These are phyloP conservation scores for Psilopogon haemacephalus DNA, from an alignment of 2,113 vertebrate genomes.

Conservation along the genomic window DNA sequence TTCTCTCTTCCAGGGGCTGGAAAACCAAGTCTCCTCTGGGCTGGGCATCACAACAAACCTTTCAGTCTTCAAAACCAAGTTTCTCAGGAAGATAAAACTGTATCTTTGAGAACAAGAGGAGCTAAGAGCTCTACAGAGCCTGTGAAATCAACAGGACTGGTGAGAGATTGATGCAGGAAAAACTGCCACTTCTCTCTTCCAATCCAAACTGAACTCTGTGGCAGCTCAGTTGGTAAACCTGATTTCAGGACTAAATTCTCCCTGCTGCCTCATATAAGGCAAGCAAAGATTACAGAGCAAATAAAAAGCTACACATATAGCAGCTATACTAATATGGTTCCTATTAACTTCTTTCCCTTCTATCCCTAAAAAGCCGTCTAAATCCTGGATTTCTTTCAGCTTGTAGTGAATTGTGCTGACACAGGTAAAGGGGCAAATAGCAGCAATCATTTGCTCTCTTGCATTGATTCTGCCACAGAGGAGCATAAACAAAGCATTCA, in stretches of 20 bases:
- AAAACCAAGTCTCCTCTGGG: neutral
- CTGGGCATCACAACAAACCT: neutral
- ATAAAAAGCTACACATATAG: neutral
- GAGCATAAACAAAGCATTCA: slow-evolving; percentile 20
- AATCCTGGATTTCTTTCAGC: neutral
- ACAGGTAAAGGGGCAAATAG: slow-evolving; percentile 4
- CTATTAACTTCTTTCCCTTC: neutral
- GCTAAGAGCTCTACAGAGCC: neutral
- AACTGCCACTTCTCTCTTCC: neutral
- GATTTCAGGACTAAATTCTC: neutral
- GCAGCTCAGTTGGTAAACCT: neutral
- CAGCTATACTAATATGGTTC: neutral
- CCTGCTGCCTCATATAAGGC: neutral
- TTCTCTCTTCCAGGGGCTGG: neutral
- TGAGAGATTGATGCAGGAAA: neutral
- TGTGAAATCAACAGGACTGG: neutral
- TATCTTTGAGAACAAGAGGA: neutral
- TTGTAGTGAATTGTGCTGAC: neutral
- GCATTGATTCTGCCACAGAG: neutral
- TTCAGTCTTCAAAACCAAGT: neutral
- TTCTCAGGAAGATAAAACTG: neutral
- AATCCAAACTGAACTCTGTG: neutral
- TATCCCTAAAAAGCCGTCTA: neutral
- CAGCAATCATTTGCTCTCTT: neutral
- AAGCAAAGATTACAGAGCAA: slow-evolving; percentile 14